These are phyloP conservation scores for Trachelus stipa DNA, from an alignment of 2,888 invertebrate species.

Conservation along the genomic window DNA sequence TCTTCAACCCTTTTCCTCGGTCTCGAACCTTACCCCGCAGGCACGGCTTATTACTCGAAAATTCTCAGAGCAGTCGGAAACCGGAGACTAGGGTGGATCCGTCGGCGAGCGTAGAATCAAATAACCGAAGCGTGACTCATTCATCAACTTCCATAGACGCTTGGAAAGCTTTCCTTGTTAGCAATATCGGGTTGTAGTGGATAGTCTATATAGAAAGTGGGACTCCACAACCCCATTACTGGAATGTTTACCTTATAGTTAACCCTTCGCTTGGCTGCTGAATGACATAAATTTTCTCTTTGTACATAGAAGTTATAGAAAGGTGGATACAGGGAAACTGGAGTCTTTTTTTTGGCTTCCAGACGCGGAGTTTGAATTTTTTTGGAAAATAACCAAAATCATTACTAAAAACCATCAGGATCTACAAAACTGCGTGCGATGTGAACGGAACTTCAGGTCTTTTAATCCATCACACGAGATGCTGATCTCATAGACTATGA, in stretches of 20 bases:
- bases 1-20: neutral
- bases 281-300: too few relatives aligned
- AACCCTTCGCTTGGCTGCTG: too few relatives aligned
- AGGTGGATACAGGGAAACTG: too few relatives aligned
- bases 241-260: neutral
- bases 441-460: too few relatives aligned
- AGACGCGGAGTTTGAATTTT: too few relatives aligned
- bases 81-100: conserved; percentile 18
- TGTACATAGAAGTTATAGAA: too few relatives aligned
- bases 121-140: conserved; percentile 8
- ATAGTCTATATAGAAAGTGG: neutral
- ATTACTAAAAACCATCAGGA: too few relatives aligned
- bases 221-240: neutral
- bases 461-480: too few relatives aligned
- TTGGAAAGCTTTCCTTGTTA: neutral
- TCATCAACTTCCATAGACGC: conserved; percentile 1
- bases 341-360: too few relatives aligned
- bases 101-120: conserved; percentile 8
- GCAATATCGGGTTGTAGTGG: neutral
- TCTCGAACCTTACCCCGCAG: neutral
- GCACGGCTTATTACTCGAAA: neutral
- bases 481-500: too few relatives aligned
- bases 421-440: too few relatives aligned
- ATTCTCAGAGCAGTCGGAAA: conserved; percentile 3
- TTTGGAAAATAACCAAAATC: too few relatives aligned